phyloP scores from a whole-genome alignment of 1,140 invertebrate species.

The Eupristina koningsbergeri region DNA sequence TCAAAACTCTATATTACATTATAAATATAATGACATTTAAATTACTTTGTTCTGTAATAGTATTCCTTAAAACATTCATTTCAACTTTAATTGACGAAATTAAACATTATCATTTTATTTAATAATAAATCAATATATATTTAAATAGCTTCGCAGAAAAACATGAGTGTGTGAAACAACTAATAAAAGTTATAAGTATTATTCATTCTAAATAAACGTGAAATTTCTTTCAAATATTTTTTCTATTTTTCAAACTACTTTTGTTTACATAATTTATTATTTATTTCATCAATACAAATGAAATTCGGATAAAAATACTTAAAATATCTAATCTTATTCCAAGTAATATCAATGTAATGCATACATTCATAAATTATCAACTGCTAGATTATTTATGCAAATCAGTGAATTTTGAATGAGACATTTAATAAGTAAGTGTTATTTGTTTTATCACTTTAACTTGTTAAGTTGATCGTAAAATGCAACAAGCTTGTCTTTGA shows the following conservation, averaged over 20 bases:
- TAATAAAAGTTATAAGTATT: too few species aligned
- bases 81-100: background rate
- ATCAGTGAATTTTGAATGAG: background rate
- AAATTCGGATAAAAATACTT: background rate
- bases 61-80: background rate
- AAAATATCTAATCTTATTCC: background rate
- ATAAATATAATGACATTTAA: too few species aligned
- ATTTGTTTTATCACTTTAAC: background rate
- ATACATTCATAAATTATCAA: background rate
- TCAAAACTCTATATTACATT: too few species aligned
- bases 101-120: background rate
- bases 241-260: background rate
- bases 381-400: conserved; percentile 3
- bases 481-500: background rate
- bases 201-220: too few species aligned
- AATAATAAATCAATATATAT: too few species aligned
- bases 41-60: background rate
- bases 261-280: background rate
- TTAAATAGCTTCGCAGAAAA: too few species aligned
- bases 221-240: background rate
- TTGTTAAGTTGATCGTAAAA: background rate
- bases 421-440: background rate
- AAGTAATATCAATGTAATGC: background rate
- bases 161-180: too few species aligned
- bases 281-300: background rate